Base-by-base conservation (phyloP, 2,888 invertebrate genomes). In the Augochlorella aurata region DNA sequence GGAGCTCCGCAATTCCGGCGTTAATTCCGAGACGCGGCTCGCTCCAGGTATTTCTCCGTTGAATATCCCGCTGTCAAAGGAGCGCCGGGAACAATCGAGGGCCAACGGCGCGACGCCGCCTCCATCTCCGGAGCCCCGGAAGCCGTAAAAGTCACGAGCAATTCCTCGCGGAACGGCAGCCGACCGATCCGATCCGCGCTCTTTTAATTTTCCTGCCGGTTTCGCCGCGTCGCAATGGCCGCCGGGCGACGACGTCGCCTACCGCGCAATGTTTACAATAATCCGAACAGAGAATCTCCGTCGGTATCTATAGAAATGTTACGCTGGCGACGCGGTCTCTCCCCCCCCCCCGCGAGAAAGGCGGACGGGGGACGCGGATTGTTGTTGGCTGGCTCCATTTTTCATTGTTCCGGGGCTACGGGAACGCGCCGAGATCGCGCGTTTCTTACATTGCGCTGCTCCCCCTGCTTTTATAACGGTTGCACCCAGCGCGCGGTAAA, bases 401-500 rank as follows among this genome's bases (percentile, higher is more conserved):
- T 69, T 74, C n/a, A 71, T 84, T 80, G 81, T 78, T 72, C 73
- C 58, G 14, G 38, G 29, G 49, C n/a, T 38, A 38, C 38, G 52
- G 38, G 78, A 78, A 75, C 65, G 82, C 77, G 85, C 68, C 63
- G 69, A 78, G 78, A 81, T 77, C 74, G 84, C 80, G 79, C 77
- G 76, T 81, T 82, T 80, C 81, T 81, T 82, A 85, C 82, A 83
- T 83, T 68, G 81, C 71, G 81, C 71, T 72, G 66, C 29, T 29
- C 29, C 2, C 2, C 72, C 71, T 0, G 88, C 87, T 85, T 88
- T 89, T 88, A 89, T 89, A 89, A 88, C 87, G 85, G 84, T 87
- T 87, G 81, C 85, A 81, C 79, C 84, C 78, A 52, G 74, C 68
- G 66, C 70, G 61, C n/a, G 74, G 52, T 54, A 77, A 85, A 79